Conservation (phyloP, 2,797 vertebrate genomes). For the Tragopan temminckii region DNA sequence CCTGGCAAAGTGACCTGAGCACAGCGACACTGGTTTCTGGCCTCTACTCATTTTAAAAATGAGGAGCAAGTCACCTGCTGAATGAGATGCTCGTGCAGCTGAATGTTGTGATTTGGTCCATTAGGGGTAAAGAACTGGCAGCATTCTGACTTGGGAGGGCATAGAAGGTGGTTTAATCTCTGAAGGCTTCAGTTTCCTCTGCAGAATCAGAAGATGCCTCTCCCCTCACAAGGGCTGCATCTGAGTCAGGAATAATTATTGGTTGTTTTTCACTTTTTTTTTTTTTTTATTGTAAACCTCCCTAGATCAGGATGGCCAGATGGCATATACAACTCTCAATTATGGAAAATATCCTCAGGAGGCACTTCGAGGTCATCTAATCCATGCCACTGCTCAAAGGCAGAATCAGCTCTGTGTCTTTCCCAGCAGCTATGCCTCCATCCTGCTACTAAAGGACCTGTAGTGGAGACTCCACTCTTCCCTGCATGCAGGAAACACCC, state of each 20-base stretch:
- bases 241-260: background rate
- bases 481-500: background rate
- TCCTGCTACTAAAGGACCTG: background rate
- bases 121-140: background rate
- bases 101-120: background rate
- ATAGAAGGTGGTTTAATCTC: background rate
- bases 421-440: background rate
- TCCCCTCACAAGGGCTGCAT: background rate
- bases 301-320: background rate
- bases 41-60: background rate
- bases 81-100: background rate
- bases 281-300: background rate
- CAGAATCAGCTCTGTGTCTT: background rate
- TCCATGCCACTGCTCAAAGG: background rate
- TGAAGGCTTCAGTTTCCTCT: background rate
- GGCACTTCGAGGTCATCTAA: background rate
- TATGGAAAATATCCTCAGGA: conserved; percentile 9
- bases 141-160: background rate
- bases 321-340: background rate
- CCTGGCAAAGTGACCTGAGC: background rate
- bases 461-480: background rate
- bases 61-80: background rate
- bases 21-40: background rate
- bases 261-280: background rate
- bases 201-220: background rate